phyloP scores from a whole-genome alignment of 2,888 invertebrate species.

The Eustalomyia histrio region DNA sequence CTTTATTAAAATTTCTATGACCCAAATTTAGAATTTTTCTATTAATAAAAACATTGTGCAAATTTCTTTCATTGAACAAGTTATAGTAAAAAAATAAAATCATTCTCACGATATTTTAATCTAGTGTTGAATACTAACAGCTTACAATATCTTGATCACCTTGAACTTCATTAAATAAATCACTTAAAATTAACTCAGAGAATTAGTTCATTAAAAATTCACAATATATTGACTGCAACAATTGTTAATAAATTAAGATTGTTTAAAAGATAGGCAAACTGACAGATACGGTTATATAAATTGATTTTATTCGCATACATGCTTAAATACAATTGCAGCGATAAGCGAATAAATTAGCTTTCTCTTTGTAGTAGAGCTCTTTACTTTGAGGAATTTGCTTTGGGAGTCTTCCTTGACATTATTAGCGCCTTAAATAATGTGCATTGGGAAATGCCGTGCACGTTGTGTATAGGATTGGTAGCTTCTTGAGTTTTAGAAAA shows the following conservation, averaged over 20 bases:
- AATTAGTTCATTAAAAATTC: conserved; percentile 30
- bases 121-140: too few species aligned
- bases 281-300: background rate
- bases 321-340: background rate
- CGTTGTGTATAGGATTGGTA: too few species aligned
- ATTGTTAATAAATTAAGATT: conserved; percentile 5
- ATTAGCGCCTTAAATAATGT: too few species aligned
- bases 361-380: background rate
- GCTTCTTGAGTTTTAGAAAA: too few species aligned
- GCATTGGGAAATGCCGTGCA: too few species aligned
- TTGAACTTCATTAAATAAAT: conserved; percentile 58
- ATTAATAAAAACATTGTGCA: too few species aligned
- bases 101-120: background rate
- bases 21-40: too few species aligned
- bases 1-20: too few species aligned
- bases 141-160: conserved; percentile 35
- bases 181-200: conserved; percentile 30
- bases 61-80: too few species aligned
- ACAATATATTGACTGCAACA: conserved; percentile 32
- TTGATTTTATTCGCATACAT: background rate
- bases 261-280: background rate
- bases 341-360: background rate
- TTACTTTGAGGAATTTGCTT: too few species aligned
- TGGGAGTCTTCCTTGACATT: too few species aligned
- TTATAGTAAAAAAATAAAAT: background rate